Evolutionary conservation across 2,797 vertebrate species (phyloP), one percentile per base, ranked within the genome.

Genomic region (Thalassophryne amazonica): DNA sequence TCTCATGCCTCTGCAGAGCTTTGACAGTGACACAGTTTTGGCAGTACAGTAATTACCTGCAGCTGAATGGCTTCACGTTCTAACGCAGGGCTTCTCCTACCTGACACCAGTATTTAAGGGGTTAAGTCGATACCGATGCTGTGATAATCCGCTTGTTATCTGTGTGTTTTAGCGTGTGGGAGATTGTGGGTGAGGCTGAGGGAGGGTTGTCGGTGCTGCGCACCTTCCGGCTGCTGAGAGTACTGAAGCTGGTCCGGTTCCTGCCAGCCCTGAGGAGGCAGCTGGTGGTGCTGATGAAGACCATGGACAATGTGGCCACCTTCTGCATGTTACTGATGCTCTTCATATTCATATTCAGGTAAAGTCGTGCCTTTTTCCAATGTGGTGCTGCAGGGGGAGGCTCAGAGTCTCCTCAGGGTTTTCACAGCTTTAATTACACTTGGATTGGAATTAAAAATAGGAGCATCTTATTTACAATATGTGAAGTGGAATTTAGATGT

Each of bases 281-380:
- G 85, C 89, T 97, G 20, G 93, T 97, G 73, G 95, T 97, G 46
- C 90, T 96, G 64, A 91, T 96, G 93, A 95, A 94, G 89, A 97
- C 94, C 18, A 95, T 94, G 94, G 94, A 95, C 88, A 96, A 95
- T 0, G 95, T 94, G 74, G 94, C 93, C 76, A 96, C 94, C 4
- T 95, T 95, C 91, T 93, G 92, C 88, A 94, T 92, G 92, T 48
- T 95, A 53, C 89, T 94, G 15, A 94, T 94, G 94, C 92, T 96
- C 42, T 96, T 96, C 73, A 96, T 96, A 72, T 96, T 96, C 84
- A 96, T 95, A 68, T 96, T 95, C 91, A 96, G 94, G 93, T 84
- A 69, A n/a, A 5, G 8, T n/a, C 2, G 18, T 8, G 8, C 28
- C 0, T 30, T 21, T 22, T 5, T 32, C n/a, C 4, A 30, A 47